Evolutionary conservation across 2,113 vertebrate genomes (phyloP).

Genomic region (Alligator mississippiensis): DNA sequence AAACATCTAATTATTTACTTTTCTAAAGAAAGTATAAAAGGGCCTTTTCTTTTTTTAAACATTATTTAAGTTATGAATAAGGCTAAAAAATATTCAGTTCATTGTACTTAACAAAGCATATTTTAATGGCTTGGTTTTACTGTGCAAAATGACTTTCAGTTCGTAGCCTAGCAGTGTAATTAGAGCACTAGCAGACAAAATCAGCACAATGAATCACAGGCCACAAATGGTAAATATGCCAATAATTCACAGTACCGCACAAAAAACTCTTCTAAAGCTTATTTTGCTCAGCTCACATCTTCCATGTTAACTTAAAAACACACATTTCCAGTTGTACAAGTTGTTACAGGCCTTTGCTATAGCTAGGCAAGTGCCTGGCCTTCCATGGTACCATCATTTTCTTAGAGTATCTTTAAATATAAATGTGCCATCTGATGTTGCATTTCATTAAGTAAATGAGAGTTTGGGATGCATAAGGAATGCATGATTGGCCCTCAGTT

Average conservation of each 20-base stretch:
- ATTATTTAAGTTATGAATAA: not conserved
- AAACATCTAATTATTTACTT: not conserved
- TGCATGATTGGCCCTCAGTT: not conserved
- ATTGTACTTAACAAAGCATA: not conserved
- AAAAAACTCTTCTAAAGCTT: conserved; percentile 6
- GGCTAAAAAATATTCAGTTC: not conserved
- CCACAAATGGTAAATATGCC: conserved; percentile 49
- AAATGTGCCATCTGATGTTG: not conserved
- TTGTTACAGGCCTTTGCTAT: not conserved
- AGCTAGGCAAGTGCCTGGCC: not conserved
- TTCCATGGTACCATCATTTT: not conserved
- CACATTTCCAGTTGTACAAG: conserved; percentile 12
- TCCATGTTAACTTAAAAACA: not conserved
- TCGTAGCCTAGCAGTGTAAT: conserved; percentile 69
- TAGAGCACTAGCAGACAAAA: conserved; percentile 61
- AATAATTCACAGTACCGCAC: conserved; percentile 21
- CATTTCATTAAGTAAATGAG: not conserved
- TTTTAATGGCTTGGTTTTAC: conserved; percentile 55
- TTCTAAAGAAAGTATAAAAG: not conserved
- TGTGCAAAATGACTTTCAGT: conserved; percentile 32
- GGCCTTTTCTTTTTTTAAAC: not conserved
- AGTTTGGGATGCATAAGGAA: not conserved
- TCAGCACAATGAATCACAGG: conserved; percentile 57
- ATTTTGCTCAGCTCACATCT: not conserved
- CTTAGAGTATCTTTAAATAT: not conserved